These are phyloP conservation scores for Eugnorisma glareosa DNA, from an alignment of 2,888 invertebrate species.

Conservation along the genomic window DNA sequence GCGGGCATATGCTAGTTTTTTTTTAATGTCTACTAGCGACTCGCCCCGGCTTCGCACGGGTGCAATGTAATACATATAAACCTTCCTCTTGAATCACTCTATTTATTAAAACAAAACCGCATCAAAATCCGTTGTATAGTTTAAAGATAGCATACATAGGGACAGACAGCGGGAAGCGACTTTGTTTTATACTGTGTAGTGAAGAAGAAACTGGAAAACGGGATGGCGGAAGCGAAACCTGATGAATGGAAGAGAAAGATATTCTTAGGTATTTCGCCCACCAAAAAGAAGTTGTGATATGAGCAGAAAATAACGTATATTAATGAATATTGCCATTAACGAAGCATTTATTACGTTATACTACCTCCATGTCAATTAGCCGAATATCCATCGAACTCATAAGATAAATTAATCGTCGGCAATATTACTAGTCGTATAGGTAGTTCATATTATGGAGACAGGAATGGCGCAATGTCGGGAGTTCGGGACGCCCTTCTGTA, in stretches of 20 bases:
- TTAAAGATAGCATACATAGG: too few relatives aligned
- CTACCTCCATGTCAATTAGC: conserved; percentile 27
- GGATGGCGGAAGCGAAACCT: background rate
- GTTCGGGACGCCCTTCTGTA: conserved; percentile 34
- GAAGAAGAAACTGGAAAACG: background rate
- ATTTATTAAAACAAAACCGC: too few relatives aligned
- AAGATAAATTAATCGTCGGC: conserved; percentile 36
- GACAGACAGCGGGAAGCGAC: too few relatives aligned
- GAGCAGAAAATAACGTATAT: background rate
- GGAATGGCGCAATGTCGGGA: conserved; percentile 41
- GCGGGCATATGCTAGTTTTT: too few relatives aligned
- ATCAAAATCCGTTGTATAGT: too few relatives aligned
- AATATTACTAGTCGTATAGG: conserved; percentile 22
- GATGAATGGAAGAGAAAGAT: background rate
- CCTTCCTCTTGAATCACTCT: too few relatives aligned
- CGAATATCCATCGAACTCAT: conserved; percentile 28
- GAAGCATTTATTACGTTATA: conserved; percentile 32
- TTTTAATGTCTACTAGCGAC: too few relatives aligned
- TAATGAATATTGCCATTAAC: conserved; percentile 24
- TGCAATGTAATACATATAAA: too few relatives aligned
- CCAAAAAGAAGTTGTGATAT: background rate
- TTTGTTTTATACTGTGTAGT: too few relatives aligned
- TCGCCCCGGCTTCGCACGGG: too few relatives aligned
- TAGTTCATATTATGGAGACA: conserved; percentile 35
- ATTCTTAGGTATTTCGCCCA: background rate